These are phyloP conservation scores for Larimichthys polyactis DNA, from an alignment of 2,113 vertebrate species.

Conservation along the genomic window DNA sequence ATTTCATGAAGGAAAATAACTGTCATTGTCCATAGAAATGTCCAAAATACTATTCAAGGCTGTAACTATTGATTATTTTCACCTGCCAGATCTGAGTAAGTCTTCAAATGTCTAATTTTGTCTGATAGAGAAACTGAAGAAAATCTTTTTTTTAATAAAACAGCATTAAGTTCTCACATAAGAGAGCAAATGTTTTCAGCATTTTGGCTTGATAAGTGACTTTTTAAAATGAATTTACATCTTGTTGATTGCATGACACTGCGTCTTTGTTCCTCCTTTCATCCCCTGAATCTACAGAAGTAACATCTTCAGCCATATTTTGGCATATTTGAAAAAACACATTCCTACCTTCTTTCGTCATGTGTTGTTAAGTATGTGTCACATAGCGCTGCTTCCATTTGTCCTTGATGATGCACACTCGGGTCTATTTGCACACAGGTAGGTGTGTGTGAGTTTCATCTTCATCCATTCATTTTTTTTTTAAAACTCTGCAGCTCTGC, in stretches of 20 bases:
- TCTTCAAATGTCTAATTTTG: background rate
- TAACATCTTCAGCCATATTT: background rate
- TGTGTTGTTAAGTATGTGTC: background rate
- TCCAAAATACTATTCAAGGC: background rate
- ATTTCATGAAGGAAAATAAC: background rate
- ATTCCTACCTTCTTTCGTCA: background rate
- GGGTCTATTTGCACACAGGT: background rate
- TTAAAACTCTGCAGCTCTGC: conserved; percentile 17
- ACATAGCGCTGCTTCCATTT: background rate
- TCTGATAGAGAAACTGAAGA: background rate
- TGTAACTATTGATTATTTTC: background rate
- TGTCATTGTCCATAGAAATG: background rate
- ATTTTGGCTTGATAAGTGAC: background rate
- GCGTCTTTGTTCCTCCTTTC: background rate
- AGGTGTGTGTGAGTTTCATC: background rate
- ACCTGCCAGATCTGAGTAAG: too few relatives aligned
- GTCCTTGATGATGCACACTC: background rate
- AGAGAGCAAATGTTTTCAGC: background rate
- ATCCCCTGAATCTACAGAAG: background rate
- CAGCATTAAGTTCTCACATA: background rate
- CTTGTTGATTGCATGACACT: background rate
- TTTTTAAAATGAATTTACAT: background rate
- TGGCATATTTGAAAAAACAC: background rate
- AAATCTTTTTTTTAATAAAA: background rate
- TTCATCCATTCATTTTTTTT: conserved; percentile 16